Conservation (phyloP, 1,140 invertebrate genomes). For the Drosophila saltans region DNA sequence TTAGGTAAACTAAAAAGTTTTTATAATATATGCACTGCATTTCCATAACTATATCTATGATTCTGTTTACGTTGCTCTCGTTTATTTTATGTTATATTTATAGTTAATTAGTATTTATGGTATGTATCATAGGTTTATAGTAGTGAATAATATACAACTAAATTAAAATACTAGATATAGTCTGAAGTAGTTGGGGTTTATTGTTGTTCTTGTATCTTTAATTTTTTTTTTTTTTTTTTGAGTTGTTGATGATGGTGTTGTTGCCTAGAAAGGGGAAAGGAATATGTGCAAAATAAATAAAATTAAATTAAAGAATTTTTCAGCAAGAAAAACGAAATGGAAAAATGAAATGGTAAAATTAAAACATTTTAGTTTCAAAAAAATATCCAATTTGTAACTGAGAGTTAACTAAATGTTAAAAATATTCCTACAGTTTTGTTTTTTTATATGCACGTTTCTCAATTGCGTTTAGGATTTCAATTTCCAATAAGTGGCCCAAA, state of each 20-base stretch:
- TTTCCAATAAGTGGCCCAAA: slow-evolving; percentile 66
- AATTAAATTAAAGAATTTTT: slow-evolving; percentile 19
- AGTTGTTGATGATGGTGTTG: slow-evolving; percentile 22
- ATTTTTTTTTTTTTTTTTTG: slow-evolving; percentile 18
- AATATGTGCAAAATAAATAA: slow-evolving; percentile 27
- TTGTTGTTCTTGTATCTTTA: neutral
- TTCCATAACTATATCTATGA: slow-evolving; percentile 25
- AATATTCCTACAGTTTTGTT: slow-evolving; percentile 9
- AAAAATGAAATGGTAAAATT: slow-evolving; percentile 24
- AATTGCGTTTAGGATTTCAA: slow-evolving; percentile 50
- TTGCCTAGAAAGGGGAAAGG: slow-evolving; percentile 29
- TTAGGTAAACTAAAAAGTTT: slow-evolving; percentile 33
- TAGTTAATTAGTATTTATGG: slow-evolving; percentile 45
- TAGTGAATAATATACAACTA: slow-evolving; percentile 44
- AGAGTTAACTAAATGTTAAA: neutral
- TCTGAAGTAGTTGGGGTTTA: slow-evolving; percentile 10
- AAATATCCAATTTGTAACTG: slow-evolving; percentile 7
- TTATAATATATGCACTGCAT: slow-evolving; percentile 57
- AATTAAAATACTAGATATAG: slow-evolving; percentile 46
- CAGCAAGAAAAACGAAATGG: neutral
- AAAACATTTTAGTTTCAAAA: neutral
- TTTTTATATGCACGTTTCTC: slow-evolving; percentile 45
- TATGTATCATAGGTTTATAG: slow-evolving; percentile 48
- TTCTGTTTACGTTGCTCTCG: slow-evolving; percentile 34
- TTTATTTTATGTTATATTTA: slow-evolving; percentile 46